phyloP scores from a whole-genome alignment of 2,113 vertebrate genomes.

The Bubo bubo region DNA sequence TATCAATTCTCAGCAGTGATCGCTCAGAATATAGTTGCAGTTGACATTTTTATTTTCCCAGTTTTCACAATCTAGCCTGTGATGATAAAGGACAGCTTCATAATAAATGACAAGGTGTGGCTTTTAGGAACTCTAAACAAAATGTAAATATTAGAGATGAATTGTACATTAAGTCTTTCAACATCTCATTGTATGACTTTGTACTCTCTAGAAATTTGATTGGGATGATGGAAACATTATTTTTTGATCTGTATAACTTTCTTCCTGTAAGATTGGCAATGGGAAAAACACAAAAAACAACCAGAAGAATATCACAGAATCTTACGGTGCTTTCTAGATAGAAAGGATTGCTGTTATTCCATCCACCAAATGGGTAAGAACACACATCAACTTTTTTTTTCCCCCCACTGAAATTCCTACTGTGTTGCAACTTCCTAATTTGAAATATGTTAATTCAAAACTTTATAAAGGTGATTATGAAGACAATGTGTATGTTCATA shows the following conservation, averaged over 20 bases:
- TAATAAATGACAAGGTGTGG: background rate
- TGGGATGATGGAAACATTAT: background rate
- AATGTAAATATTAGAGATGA: background rate
- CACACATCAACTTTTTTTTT: background rate
- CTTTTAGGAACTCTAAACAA: background rate
- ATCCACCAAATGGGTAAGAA: conserved; percentile 97
- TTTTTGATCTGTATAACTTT: background rate
- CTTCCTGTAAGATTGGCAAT: conserved; percentile 87
- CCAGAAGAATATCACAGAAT: conserved; percentile 92
- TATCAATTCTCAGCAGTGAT: background rate
- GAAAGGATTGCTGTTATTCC: conserved; percentile 98
- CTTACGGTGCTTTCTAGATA: conserved; percentile 94
- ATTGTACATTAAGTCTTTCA: background rate
- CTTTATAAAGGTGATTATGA: background rate
- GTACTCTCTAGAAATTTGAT: background rate
- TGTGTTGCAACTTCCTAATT: background rate
- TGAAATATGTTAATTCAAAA: background rate
- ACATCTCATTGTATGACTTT: background rate
- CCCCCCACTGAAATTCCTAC: background rate
- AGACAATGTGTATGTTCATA: background rate
- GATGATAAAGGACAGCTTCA: background rate
- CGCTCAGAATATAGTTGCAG: background rate
- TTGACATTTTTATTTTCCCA: background rate
- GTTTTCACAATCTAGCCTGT: background rate
- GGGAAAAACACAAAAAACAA: conserved; percentile 86